Percentiles rank a stretch among this genome's conserved stretches.
Conservation (phyloP, 2,888 invertebrate genomes). For the Plagodis dolabraria region DNA sequence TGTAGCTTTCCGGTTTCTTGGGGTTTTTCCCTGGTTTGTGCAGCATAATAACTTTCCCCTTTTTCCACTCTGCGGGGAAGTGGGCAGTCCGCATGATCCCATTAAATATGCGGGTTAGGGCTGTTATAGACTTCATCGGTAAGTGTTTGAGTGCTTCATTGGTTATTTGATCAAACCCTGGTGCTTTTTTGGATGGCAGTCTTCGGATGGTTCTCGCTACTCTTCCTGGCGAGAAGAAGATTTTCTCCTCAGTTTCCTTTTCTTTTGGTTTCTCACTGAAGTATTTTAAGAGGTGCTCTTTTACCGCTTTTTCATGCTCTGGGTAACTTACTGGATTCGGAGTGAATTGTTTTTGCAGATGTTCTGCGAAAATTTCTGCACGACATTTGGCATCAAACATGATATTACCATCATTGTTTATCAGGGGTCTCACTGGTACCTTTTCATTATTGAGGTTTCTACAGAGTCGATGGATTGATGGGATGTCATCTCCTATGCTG, state of each 20-base stretch:
- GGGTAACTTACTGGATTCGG: not conserved
- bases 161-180: not conserved
- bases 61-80: not conserved
- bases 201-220: not conserved
- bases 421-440: conserved; percentile 5
- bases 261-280: not conserved
- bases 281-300: not conserved
- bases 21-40: conserved; percentile 22
- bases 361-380: conserved; percentile 8
- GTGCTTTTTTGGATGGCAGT: not conserved
- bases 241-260: not conserved
- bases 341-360: conserved; percentile 8
- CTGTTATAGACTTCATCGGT: not conserved
- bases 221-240: conserved; percentile 1
- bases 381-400: conserved; percentile 5
- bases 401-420: not conserved
- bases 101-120: not conserved
- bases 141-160: not conserved
- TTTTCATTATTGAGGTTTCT: not conserved
- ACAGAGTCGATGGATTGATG: conserved; percentile 6
- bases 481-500: not conserved
- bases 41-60: conserved; percentile 28
- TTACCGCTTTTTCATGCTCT: not conserved
- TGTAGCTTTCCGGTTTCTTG: no score
- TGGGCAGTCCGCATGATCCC: not conserved